phyloP scores from a whole-genome alignment of 53 echinoderm and acorn worm genomes.

The Zoroaster sp. region DNA sequence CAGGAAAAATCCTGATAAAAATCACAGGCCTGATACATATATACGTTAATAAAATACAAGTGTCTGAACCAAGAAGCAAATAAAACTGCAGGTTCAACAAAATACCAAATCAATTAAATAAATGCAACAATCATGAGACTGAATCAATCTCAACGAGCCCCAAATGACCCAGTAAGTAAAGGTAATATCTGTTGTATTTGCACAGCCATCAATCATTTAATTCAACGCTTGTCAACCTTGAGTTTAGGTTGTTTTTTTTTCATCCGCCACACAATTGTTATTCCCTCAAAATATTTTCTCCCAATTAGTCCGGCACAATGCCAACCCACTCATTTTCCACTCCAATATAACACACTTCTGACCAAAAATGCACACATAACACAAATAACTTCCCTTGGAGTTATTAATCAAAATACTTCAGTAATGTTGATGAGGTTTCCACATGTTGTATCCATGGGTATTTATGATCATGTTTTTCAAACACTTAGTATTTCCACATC shows the following conservation, averaged over 20 bases:
- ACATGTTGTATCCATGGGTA: neutral
- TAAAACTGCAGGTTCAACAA: too few relatives aligned
- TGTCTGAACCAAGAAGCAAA: too few relatives aligned
- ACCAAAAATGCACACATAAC: constrained; percentile 34
- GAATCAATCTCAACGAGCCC: neutral
- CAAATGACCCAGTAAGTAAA: too few relatives aligned
- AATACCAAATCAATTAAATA: too few relatives aligned
- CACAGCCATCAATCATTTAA: neutral
- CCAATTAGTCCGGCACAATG: neutral
- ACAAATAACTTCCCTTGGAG: constrained; percentile 33
- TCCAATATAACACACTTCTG: neutral
- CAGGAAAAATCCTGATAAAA: too few relatives aligned
- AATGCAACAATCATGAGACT: neutral
- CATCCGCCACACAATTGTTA: too few relatives aligned
- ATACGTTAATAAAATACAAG: too few relatives aligned
- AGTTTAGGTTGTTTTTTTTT: too few relatives aligned
- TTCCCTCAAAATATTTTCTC: neutral
- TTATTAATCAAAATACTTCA: constrained; percentile 49
- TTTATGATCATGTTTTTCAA: neutral
- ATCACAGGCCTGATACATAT: too few relatives aligned
- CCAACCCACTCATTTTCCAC: neutral
- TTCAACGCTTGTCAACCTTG: neutral
- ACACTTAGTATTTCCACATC: neutral
- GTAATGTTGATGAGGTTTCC: constrained; percentile 38
- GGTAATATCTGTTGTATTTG: neutral